A percentile compares a stretch with the other conserved stretches of the same genome.
phyloP scores from a whole-genome alignment of 2,113 vertebrate genomes.

The Herpetotheres cachinnans region DNA sequence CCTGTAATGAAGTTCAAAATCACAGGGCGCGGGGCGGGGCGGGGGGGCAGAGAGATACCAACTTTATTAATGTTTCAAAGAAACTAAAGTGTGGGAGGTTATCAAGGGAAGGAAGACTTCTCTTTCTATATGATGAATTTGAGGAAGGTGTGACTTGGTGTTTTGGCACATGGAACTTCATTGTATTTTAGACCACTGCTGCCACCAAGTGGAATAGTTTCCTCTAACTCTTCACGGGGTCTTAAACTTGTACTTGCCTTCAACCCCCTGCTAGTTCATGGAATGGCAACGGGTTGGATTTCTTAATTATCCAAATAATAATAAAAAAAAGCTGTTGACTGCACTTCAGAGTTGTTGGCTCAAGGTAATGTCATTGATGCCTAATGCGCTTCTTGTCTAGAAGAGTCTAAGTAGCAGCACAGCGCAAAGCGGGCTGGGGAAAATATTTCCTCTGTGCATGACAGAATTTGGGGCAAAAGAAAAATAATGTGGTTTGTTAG shows the following conservation, averaged over 20 bases:
- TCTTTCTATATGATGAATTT: not conserved
- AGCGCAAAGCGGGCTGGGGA: not conserved
- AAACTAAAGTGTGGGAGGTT: not conserved
- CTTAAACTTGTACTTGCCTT: not conserved
- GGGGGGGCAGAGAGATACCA: not conserved
- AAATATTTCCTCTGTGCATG: not conserved
- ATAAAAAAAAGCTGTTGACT: not conserved
- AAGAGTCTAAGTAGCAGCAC: not conserved
- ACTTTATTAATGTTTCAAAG: not conserved
- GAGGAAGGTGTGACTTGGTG: not conserved
- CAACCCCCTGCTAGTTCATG: not conserved
- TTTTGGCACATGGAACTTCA: not conserved
- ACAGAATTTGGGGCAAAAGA: not conserved
- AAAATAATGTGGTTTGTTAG: not conserved
- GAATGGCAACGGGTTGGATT: not conserved
- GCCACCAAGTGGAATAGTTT: constrained; percentile 57
- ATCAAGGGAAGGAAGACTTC: not conserved
- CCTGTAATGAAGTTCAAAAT: not conserved
- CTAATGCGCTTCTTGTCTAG: not conserved
- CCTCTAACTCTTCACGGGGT: not conserved
- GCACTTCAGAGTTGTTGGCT: not conserved
- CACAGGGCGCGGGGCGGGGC: no score
- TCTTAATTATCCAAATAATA: not conserved
- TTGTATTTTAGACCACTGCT: constrained; percentile 39
- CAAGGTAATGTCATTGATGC: not conserved